phyloP scores from a whole-genome alignment of 2,888 invertebrate species.

The Acanthosepion esculentum region DNA sequence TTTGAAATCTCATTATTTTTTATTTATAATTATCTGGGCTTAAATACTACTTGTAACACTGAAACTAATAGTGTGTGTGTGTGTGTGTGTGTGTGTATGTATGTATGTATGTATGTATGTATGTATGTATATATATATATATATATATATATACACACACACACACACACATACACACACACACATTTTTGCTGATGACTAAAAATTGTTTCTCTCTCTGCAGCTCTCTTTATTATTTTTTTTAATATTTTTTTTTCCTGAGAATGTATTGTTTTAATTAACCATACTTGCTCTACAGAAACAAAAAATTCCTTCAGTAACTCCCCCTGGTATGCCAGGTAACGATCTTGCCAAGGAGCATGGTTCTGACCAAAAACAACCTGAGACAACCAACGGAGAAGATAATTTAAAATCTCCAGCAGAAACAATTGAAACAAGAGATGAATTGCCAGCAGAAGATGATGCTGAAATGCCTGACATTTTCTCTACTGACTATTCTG shows the following conservation, averaged over 20 bases:
- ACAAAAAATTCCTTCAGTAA: neutral
- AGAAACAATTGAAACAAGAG: neutral
- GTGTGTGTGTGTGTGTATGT: too few relatives aligned
- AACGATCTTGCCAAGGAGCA: neutral
- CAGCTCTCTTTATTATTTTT: neutral
- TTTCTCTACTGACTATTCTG: constrained; percentile 41
- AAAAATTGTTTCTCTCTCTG: too few relatives aligned
- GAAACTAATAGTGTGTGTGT: too few relatives aligned
- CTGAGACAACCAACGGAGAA: neutral
- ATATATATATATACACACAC: too few relatives aligned
- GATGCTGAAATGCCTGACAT: constrained; percentile 57
- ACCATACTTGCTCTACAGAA: neutral
- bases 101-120: too few relatives aligned
- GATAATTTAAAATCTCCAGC: neutral
- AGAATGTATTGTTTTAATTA: neutral
- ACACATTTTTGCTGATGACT: too few relatives aligned
- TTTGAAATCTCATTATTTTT: neutral
- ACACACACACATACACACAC: too few relatives aligned
- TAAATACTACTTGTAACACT: too few relatives aligned
- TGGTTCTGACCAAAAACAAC: neutral
- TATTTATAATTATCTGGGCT: neutral
- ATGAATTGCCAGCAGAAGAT: constrained; percentile 57
- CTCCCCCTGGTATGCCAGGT: neutral
- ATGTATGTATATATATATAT: too few relatives aligned
- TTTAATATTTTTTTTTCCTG: neutral